Conservation (phyloP, 2,888 invertebrate genomes). For the Ectemnius lituratus region DNA sequence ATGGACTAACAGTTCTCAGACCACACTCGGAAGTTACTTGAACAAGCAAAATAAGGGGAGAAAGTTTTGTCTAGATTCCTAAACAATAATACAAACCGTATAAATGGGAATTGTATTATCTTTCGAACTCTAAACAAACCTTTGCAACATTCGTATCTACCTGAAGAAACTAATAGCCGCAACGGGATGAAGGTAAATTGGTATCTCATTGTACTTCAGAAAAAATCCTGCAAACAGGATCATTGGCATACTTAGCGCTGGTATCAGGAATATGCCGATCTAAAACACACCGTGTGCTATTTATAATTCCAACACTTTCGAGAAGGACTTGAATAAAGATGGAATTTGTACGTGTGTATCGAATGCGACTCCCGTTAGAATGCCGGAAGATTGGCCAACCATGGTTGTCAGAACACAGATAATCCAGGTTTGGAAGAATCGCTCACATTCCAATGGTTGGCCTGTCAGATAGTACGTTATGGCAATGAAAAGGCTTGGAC, state of each 20-base stretch:
- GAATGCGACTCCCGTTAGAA: slow-evolving; percentile 86
- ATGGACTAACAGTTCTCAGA: slow-evolving; percentile 37
- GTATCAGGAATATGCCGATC: slow-evolving; percentile 89
- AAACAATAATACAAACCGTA: too few species aligned
- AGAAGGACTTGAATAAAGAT: neutral
- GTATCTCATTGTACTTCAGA: slow-evolving; percentile 86
- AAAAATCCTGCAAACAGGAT: slow-evolving; percentile 92
- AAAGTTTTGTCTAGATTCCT: too few species aligned
- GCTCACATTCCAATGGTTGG: slow-evolving; percentile 83
- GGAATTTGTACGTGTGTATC: slow-evolving; percentile 80
- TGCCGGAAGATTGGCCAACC: slow-evolving; percentile 87
- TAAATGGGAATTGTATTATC: neutral
- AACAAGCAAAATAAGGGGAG: too few species aligned
- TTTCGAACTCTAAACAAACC: neutral
- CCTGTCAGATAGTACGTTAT: slow-evolving; percentile 90
- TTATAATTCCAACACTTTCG: neutral
- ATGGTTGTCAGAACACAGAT: slow-evolving; percentile 85
- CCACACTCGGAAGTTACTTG: too few species aligned
- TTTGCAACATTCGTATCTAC: slow-evolving; percentile 61
- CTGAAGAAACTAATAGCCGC: slow-evolving; percentile 85
- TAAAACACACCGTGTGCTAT: slow-evolving; percentile 73
- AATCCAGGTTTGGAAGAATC: slow-evolving; percentile 83
- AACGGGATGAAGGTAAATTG: slow-evolving; percentile 84
- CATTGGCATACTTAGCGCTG: slow-evolving; percentile 88
- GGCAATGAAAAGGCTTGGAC: slow-evolving; percentile 85